Evolutionary conservation across 1,140 invertebrate genomes (phyloP).

Genomic region (Stratiolaelaps scimitus): DNA sequence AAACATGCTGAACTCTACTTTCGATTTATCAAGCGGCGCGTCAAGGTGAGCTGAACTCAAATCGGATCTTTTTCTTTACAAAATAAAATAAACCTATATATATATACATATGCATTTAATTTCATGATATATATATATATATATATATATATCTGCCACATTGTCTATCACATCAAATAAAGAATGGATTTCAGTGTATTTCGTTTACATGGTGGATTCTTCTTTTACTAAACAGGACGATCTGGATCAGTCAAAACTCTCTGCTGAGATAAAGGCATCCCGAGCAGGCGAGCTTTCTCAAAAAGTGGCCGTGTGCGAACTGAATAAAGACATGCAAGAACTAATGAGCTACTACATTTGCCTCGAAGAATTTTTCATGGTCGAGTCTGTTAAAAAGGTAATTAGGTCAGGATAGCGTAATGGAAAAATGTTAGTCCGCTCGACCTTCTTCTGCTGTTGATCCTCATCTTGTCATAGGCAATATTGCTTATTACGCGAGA

Average conservation of each 20-base stretch:
- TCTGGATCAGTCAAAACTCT: slow-evolving; percentile 46
- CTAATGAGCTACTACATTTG: slow-evolving; percentile 75
- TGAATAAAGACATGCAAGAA: slow-evolving; percentile 74
- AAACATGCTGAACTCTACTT: slow-evolving; percentile 78
- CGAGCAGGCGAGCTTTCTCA: slow-evolving; percentile 51
- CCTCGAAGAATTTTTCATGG: slow-evolving; percentile 89
- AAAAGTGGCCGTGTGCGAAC: slow-evolving; percentile 59
- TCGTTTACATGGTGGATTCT: too few relatives aligned
- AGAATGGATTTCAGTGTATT: too few relatives aligned
- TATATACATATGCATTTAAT: too few relatives aligned
- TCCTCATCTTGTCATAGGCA: too few relatives aligned
- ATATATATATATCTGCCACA: too few relatives aligned
- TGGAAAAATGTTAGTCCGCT: too few relatives aligned
- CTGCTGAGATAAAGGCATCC: slow-evolving; percentile 46
- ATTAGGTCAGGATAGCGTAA: too few relatives aligned
- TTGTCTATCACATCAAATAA: too few relatives aligned
- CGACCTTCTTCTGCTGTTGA: too few relatives aligned
- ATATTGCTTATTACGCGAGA: too few relatives aligned
- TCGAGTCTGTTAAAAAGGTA: slow-evolving; percentile 79
- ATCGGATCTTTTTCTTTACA: slow-evolving; percentile 33
- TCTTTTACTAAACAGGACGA: slow-evolving; percentile 12
- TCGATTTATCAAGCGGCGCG: slow-evolving; percentile 65
- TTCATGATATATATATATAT: too few relatives aligned
- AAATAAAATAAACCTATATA: slow-evolving; percentile 25
- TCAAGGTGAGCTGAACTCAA: slow-evolving; percentile 61